Base-by-base conservation (phyloP, 2,888 invertebrate species). In the Tiliacea aurago region DNA sequence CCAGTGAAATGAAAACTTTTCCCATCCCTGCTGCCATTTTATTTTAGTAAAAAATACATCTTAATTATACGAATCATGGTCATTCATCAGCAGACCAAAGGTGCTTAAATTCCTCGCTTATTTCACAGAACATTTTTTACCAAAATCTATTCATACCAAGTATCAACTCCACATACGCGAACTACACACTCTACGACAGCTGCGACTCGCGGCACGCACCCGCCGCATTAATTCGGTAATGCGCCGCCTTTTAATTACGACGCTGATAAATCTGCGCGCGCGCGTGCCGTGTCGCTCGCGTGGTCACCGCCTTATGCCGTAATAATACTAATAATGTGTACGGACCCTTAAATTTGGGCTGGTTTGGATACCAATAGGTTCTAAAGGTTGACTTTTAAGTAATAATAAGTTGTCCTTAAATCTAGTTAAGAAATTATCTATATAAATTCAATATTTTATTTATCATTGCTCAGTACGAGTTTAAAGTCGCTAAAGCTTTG, bases 181-280 rank as follows among this genome's bases (percentile, higher is more conserved):
- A 66, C 84, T 91, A 86, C 49, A 84, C 73, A 70, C 78, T 74
- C 63, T 61, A 78, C 91, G 94, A 95, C 95, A 95, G 95, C 95
- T 95, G 95, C 94, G 89, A 86, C 89, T 90, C 89, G 87, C 86
- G 89, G 89, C 93, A 91, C 94, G 94, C 94, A 94, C 95, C 93
- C 94, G 86, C 88, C 90, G 89, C 90, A 93, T 94, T 94, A 94
- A 92, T 93, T 93, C 93, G 93, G 93, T 95, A 95, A 95, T 95
- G 94, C 91, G 91, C 91, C 93, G 94, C 95, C 91, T 94, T 95
- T 96, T 96, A 96, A 96, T 96, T 96, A 95, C 90, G 91, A 74
- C 86, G 89, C 94, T 95, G 95, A 95, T 96, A 96, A 96, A 96
- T 96, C 96, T 94, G 95, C 95, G 95, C 95, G 89, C 86, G 90